A percentile compares a stretch with the other conserved stretches of the same genome.
Conservation (phyloP, 2,888 invertebrate genomes). For the Drosophila anomalata region DNA sequence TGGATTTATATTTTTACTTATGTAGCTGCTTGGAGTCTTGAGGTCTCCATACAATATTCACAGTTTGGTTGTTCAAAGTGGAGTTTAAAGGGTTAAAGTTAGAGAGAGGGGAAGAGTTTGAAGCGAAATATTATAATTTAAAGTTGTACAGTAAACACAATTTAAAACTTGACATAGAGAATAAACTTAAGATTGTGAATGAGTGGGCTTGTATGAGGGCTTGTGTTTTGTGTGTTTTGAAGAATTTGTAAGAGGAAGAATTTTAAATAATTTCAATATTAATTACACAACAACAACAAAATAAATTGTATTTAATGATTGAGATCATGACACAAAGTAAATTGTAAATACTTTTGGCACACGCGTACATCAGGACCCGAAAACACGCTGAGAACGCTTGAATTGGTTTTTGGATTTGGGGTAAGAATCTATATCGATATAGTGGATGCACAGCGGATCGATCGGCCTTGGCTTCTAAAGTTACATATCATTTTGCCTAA, state of each 20-base stretch:
- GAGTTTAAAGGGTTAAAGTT: slow-evolving; percentile 4
- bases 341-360: slow-evolving; percentile 66
- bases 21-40: slow-evolving; percentile 31
- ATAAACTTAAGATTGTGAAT: slow-evolving; percentile 23
- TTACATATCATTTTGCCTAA: slow-evolving; percentile 43
- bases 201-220: slow-evolving; percentile 13
- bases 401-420: slow-evolving; percentile 46
- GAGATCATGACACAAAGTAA: slow-evolving; percentile 74
- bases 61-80: slow-evolving; percentile 42
- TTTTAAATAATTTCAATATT: slow-evolving; percentile 64
- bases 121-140: slow-evolving; percentile 22
- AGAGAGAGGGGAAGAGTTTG: slow-evolving; percentile 22
- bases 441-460: slow-evolving; percentile 43
- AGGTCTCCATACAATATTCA: slow-evolving; percentile 50
- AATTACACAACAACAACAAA: slow-evolving; percentile 48
- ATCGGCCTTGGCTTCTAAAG: slow-evolving; percentile 24
- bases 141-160: slow-evolving; percentile 26
- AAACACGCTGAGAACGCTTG: slow-evolving; percentile 75
- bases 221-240: slow-evolving; percentile 6
- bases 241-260: slow-evolving; percentile 16
- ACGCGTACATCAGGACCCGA: slow-evolving; percentile 63
- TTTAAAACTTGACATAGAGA: slow-evolving; percentile 38
- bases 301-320: slow-evolving; percentile 61
- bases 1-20: slow-evolving; percentile 22
- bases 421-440: slow-evolving; percentile 19